A percentile compares a stretch with the other conserved stretches of the same genome.
phyloP scores from a whole-genome alignment of 2,888 invertebrate genomes.

The Meganola albula region DNA sequence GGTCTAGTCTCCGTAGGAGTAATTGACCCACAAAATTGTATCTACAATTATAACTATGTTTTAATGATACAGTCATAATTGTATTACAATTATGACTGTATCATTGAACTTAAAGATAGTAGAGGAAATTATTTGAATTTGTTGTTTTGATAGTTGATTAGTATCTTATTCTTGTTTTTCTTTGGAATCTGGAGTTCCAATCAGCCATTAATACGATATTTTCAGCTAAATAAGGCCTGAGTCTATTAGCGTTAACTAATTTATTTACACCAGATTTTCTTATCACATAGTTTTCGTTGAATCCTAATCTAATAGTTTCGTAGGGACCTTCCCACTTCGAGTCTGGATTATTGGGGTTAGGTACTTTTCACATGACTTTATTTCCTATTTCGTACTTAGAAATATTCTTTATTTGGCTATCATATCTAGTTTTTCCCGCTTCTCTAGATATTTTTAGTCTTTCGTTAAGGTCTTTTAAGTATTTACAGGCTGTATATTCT shows the following conservation, averaged over 20 bases:
- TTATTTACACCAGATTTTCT: no score
- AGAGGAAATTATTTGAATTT: not conserved
- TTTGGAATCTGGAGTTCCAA: slow-evolving; percentile 30
- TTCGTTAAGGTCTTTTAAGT: slow-evolving; percentile 30
- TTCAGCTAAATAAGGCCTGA: no score
- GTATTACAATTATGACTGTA: no score
- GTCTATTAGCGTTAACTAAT: slow-evolving; percentile 25
- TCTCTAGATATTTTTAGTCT: slow-evolving; percentile 28
- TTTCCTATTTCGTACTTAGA: slow-evolving; percentile 22
- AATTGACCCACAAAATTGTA: no score
- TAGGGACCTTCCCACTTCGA: slow-evolving; percentile 35
- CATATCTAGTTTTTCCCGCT: slow-evolving; percentile 33
- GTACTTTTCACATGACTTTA: slow-evolving; percentile 27
- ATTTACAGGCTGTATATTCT: slow-evolving; percentile 13
- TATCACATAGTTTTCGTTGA: slow-evolving; percentile 28
- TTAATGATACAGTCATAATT: no score
- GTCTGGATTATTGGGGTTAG: slow-evolving; percentile 33
- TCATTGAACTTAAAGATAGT: not conserved
- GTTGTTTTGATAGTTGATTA: not conserved
- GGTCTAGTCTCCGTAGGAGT: no score
- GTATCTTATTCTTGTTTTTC: not conserved
- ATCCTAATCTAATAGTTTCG: slow-evolving; percentile 25
- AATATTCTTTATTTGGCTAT: slow-evolving; percentile 26
- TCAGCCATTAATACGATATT: no score
- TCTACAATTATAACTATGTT: no score